Evolutionary conservation across 2,888 invertebrate genomes (phyloP), one percentile per base, ranked within the genome.

Genomic region (Cheilosia vulpina): DNA sequence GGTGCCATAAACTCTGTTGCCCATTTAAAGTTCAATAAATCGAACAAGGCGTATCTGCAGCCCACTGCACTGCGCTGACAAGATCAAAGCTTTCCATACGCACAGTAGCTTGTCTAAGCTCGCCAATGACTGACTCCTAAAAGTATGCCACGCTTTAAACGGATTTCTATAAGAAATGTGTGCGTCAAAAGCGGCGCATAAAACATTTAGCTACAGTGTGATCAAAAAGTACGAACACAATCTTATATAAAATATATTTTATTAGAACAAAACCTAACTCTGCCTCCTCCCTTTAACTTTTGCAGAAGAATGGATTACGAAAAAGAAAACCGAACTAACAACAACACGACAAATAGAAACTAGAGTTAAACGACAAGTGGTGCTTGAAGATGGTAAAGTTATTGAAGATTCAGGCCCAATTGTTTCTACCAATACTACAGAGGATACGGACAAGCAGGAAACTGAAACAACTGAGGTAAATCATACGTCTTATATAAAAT

Each of bases 341-440:
- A 97, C 97, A 87, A 97, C 97, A 78, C 95, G 97, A 88, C 97
- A 97, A 93, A 97, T 98, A 89, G 97, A 97, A 90, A 98, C 97
- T 53, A 93, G 97, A 87, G 97, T 98, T 52, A 97, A 98, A 92
- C 94, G 98, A 53, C 97, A 98, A 93, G 94, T 98, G 84, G 95
- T 97, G 87, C 93, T 97, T 88, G 97, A 98, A 93, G 97, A 98
- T 93, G 98, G 98, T 41, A 96, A 96, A 90, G 96, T 98, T 81
- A 95, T 98, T 84, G 96, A 95, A 88, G 98, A 98, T 93, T 95
- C 97, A 4, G 98, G 98, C 13, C 98, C 98, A 4, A 95, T 97
- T 92, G 96, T 98, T 90, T 97, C 97, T 88, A 97, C 97, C 87
- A 97, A 97, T 88, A 97, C 97, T 87, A 97, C 97, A 58, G 97